These are phyloP conservation scores for Trinorchestia longiramus DNA, from an alignment of 1,140 invertebrate genomes.

Conservation along the genomic window DNA sequence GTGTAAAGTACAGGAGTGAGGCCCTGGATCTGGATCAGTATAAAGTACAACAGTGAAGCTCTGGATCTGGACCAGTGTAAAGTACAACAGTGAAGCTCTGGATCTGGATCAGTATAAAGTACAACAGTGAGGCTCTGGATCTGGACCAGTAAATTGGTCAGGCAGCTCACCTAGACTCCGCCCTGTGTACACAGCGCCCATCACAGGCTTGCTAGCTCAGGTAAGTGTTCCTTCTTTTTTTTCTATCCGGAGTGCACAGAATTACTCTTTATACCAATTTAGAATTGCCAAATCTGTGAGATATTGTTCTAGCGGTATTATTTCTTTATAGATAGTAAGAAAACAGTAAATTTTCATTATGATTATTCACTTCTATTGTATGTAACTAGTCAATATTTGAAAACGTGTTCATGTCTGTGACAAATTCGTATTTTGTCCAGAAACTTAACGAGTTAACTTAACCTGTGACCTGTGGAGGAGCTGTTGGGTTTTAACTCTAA, in stretches of 20 bases:
- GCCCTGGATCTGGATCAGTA: neutral
- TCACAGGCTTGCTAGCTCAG: neutral
- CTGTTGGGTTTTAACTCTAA: too few relatives aligned
- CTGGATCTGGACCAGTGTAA: neutral
- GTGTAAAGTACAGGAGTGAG: too few relatives aligned
- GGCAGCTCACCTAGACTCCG: neutral
- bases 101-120: neutral
- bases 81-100: neutral
- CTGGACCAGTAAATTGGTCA: conserved; percentile 11
- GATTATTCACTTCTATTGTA: too few relatives aligned
- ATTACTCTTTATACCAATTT: neutral
- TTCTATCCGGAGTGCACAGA: neutral
- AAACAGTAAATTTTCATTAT: neutral
- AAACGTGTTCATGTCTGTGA: too few relatives aligned
- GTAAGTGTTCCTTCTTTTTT: neutral
- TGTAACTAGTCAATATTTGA: too few relatives aligned
- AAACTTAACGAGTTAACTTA: too few relatives aligned
- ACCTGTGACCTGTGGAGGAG: too few relatives aligned
- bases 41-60: neutral
- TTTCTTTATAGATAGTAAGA: neutral
- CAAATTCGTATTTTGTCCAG: too few relatives aligned
- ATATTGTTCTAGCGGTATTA: neutral
- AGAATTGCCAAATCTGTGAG: neutral
- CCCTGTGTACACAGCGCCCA: neutral
- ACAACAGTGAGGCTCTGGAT: neutral